Base-by-base conservation (phyloP, 2,888 invertebrate genomes). In the Auanema freiburgensis region DNA sequence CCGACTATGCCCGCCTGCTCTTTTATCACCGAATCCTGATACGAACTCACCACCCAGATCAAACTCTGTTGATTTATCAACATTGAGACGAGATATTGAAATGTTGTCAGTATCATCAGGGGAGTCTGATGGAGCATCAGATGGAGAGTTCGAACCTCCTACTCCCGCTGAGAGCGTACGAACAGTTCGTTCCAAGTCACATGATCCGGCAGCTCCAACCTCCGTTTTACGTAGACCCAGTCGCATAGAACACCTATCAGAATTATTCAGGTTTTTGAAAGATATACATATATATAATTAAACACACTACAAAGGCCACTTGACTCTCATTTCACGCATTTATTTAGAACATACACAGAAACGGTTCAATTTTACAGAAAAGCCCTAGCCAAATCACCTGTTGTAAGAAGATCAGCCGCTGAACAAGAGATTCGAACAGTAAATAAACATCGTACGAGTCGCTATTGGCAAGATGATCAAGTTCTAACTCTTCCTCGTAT, bases 331-430 rank as follows among this genome's bases (percentile, higher is more conserved):
- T 24, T 57, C 24, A 4, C 41, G 4, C 12, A 40, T 42, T 21
- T 11, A 23, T 23, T 16, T 4, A n/a, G 5, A 49, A 50, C 12
- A 10, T 52, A 25, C 40, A 10, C 23, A n/a, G n/a, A 1, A 40
- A 4, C 11, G 50, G 33, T 59, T 60, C 42, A 14, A n/a, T 23
- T 44, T 75, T 82, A 66, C 70, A 83, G 83, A 69, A 83, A 79
- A 68, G 83, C 83, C 6, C 65, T 83, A 46, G 80, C 82, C 11
- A 83, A 83, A 60, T 80, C 80, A 33, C 83, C 83, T 14, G 79
- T 83, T 8, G 79, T 80, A n/a, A 71, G 80, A 44, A 57, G 80
- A n/a, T 76, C 81, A 14, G 80, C 80, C 5, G 79, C 72, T n/a
- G 72, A 81, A 63, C 77, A 80, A 53, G 79, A 78, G 43, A 74